Evolutionary conservation across 2,888 invertebrate genomes (phyloP).

Genomic region (Xestia ashworthii): DNA sequence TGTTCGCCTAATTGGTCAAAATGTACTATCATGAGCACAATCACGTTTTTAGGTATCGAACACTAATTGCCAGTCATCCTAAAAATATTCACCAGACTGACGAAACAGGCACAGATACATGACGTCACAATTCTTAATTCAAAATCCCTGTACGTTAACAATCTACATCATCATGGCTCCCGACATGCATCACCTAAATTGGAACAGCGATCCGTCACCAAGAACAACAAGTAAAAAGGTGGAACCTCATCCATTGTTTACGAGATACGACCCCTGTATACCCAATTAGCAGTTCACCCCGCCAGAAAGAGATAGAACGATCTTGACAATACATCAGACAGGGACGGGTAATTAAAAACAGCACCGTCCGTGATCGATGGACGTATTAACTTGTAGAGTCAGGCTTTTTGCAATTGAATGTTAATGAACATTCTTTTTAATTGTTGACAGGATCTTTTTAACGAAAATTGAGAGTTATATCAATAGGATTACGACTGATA

Average conservation of each 20-base stretch:
- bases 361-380: conserved; percentile 67
- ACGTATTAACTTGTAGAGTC: conserved; percentile 32
- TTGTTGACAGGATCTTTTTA: background rate
- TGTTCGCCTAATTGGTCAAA: no score
- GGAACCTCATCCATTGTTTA: conserved; percentile 59
- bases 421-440: conserved; percentile 36
- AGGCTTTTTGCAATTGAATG: conserved; percentile 40
- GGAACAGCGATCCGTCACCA: conserved; percentile 52
- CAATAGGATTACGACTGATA: background rate
- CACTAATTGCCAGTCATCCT: no score
- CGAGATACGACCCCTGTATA: conserved; percentile 44
- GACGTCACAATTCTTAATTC: conserved; percentile 17
- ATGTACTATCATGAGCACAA: no score
- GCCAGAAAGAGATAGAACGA: conserved; percentile 62
- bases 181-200: conserved; percentile 33
- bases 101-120: background rate
- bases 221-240: conserved; percentile 56
- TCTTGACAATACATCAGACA: conserved; percentile 68
- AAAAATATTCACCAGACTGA: background rate
- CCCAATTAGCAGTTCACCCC: conserved; percentile 60
- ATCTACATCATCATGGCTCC: conserved; percentile 17
- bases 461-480: background rate
- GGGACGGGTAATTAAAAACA: conserved; percentile 70
- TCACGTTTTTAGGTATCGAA: no score
- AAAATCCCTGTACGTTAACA: conserved; percentile 6